These are phyloP conservation scores for Carcinoscorpius rotundicauda DNA, from an alignment of 1,140 invertebrate species.

Conservation along the genomic window DNA sequence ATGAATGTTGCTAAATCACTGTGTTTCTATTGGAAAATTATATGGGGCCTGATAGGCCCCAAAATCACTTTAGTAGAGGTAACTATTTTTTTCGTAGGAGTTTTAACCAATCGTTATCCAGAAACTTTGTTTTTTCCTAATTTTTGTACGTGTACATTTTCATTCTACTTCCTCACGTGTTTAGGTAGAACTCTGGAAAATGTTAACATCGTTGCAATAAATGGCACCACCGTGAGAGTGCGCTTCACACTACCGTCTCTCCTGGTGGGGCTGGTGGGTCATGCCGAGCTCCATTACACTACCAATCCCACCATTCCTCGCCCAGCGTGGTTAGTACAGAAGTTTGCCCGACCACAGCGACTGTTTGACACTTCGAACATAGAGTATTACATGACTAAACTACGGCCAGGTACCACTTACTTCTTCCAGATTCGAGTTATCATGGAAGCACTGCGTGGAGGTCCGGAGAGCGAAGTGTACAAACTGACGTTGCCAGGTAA, in stretches of 20 bases:
- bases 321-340: constrained; percentile 56
- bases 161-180: too few relatives aligned
- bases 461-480: constrained; percentile 23
- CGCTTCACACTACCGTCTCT: constrained; percentile 60
- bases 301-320: constrained; percentile 22
- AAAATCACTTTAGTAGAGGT: too few relatives aligned
- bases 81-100: too few relatives aligned
- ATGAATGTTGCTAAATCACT: too few relatives aligned
- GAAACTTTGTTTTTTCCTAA: too few relatives aligned
- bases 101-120: too few relatives aligned
- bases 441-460: constrained; percentile 22
- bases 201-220: constrained; percentile 42
- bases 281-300: constrained; percentile 26
- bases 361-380: constrained; percentile 67
- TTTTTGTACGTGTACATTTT: too few relatives aligned
- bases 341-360: constrained; percentile 65
- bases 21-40: too few relatives aligned
- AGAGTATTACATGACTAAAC: constrained; percentile 59
- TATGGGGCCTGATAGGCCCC: too few relatives aligned
- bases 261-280: constrained; percentile 42
- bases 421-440: constrained; percentile 30
- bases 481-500: constrained; percentile 18
- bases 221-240: constrained; percentile 60
- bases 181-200: constrained; percentile 22
- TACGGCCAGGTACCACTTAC: constrained; percentile 64